phyloP scores from a whole-genome alignment of 2,113 vertebrate genomes.

The Channa argus region DNA sequence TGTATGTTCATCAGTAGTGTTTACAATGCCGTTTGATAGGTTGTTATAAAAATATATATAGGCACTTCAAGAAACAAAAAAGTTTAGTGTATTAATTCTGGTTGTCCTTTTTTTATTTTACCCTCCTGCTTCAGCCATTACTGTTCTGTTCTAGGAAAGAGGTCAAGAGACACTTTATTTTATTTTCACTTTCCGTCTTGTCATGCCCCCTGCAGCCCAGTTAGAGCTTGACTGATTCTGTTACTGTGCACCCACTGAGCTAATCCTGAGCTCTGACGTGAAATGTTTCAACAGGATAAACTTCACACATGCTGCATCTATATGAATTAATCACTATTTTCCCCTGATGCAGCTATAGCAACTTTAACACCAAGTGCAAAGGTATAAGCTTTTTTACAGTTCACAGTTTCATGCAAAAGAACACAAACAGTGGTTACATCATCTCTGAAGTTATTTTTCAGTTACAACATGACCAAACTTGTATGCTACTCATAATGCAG shows the following conservation, averaged over 20 bases:
- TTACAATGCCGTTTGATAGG: too few relatives aligned
- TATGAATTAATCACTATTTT: conserved; percentile 17
- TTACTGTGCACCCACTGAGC: conserved; percentile 3
- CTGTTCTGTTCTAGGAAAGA: neutral
- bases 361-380: neutral
- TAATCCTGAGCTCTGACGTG: conserved; percentile 31
- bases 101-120: neutral
- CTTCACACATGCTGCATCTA: conserved; percentile 12
- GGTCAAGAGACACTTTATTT: neutral
- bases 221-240: conserved; percentile 2
- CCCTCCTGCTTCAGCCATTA: neutral
- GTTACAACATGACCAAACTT: conserved; percentile 41
- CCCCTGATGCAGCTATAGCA: neutral
- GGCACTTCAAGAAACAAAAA: neutral
- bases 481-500: conserved; percentile 3
- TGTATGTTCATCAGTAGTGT: too few relatives aligned
- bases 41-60: too few relatives aligned
- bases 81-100: neutral
- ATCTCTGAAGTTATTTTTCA: conserved; percentile 20
- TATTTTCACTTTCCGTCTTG: neutral
- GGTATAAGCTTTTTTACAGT: neutral
- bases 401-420: conserved; percentile 5
- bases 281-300: conserved; percentile 24
- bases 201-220: neutral
- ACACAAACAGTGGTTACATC: conserved; percentile 5